phyloP scores from a whole-genome alignment of 2,113 vertebrate species.

The Tetrax tetrax region DNA sequence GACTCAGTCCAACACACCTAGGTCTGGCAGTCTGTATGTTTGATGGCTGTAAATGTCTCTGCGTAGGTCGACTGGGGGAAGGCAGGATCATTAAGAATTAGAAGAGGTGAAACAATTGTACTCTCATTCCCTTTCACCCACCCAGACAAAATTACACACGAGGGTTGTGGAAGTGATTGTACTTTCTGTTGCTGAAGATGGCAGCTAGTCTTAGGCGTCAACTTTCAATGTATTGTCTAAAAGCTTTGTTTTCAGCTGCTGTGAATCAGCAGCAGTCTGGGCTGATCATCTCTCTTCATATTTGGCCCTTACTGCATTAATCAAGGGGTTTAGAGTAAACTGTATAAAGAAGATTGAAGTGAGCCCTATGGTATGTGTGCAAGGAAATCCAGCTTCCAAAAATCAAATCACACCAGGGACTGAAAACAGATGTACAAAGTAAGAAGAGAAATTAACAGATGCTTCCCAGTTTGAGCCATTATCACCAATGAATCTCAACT shows the following conservation, averaged over 20 bases:
- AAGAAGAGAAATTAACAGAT: slow-evolving; percentile 19
- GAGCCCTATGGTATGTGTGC: background rate
- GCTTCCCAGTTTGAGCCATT: slow-evolving; percentile 23
- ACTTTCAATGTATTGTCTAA: background rate
- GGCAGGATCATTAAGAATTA: slow-evolving; percentile 66
- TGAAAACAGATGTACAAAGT: slow-evolving; percentile 34
- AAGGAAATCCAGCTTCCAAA: slow-evolving; percentile 54
- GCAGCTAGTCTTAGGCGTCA: background rate
- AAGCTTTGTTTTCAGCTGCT: slow-evolving; percentile 53
- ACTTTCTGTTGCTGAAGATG: background rate
- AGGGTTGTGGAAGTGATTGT: slow-evolving; percentile 1
- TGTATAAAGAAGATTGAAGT: slow-evolving; percentile 36
- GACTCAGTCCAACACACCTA: slow-evolving; percentile 75
- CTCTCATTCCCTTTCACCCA: slow-evolving; percentile 41
- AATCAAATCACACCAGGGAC: slow-evolving; percentile 31
- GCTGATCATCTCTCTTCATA: background rate
- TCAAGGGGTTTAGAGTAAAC: slow-evolving; percentile 41
- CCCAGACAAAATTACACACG: background rate
- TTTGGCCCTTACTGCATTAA: background rate
- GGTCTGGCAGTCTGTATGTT: slow-evolving; percentile 65
- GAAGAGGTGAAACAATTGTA: slow-evolving; percentile 51
- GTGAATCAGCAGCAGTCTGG: slow-evolving; percentile 35
- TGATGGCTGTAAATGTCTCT: slow-evolving; percentile 72
- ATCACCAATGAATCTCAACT: slow-evolving; percentile 13
- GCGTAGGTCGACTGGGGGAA: slow-evolving; percentile 52